Percentiles rank a stretch among this genome's conserved stretches.
These are phyloP conservation scores for Thaumetopoea pityocampa DNA, from an alignment of 1,140 invertebrate genomes.

Conservation along the genomic window DNA sequence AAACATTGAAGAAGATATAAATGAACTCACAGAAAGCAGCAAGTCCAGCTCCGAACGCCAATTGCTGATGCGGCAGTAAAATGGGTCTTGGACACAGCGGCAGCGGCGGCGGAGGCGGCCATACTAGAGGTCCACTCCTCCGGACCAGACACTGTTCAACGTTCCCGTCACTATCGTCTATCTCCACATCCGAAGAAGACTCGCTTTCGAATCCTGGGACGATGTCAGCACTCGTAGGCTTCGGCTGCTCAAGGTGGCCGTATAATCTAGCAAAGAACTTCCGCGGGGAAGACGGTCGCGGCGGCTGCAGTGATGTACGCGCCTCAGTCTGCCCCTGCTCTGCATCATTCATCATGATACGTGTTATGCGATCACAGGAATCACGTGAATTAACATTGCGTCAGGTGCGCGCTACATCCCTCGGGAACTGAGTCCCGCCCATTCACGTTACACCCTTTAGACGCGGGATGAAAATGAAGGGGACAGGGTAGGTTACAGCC, in stretches of 20 bases:
- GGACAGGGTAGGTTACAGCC: constrained; percentile 39
- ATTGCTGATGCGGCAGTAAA: constrained; percentile 55
- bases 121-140: constrained; percentile 30
- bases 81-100: constrained; percentile 56
- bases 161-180: constrained; percentile 40
- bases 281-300: constrained; percentile 79
- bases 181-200: constrained; percentile 70
- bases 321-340: constrained; percentile 19
- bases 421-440: constrained; percentile 40
- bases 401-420: constrained; percentile 44
- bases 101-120: constrained; percentile 51
- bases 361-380: constrained; percentile 30
- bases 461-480: constrained; percentile 30
- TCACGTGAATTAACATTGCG: constrained; percentile 50
- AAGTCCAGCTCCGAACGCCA: constrained; percentile 77
- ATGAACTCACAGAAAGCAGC: constrained; percentile 79
- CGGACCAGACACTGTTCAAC: constrained; percentile 11
- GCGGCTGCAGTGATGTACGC: constrained; percentile 36
- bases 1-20: background rate
- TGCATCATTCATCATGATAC: constrained; percentile 39
- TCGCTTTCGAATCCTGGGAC: constrained; percentile 43
- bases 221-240: constrained; percentile 24
- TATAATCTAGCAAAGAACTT: constrained; percentile 82
- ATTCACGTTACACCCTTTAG: constrained; percentile 21
- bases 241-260: constrained; percentile 76